Percentiles rank a stretch among this genome's conserved stretches.
These are phyloP conservation scores for Drosophila trapezifrons DNA, from an alignment of 1,140 invertebrate species.

Conservation along the genomic window DNA sequence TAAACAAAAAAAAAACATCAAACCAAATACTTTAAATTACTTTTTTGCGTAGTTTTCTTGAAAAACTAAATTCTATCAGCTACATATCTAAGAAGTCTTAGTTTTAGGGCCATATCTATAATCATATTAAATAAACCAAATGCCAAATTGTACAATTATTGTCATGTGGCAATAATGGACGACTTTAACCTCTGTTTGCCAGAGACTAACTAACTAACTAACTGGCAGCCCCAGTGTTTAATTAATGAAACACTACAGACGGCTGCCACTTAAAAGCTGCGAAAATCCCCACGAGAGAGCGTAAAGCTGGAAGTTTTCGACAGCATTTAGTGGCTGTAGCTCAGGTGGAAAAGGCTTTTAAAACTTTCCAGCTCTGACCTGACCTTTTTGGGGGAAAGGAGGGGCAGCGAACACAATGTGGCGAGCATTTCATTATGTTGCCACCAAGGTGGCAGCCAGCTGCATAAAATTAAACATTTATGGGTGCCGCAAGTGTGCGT, in stretches of 20 bases:
- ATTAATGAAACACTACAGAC: slow-evolving; percentile 67
- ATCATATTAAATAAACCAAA: not conserved
- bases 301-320: slow-evolving; percentile 51
- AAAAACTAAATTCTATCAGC: too few relatives aligned
- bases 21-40: too few relatives aligned
- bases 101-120: not conserved
- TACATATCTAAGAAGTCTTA: not conserved
- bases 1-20: too few relatives aligned
- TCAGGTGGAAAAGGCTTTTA: slow-evolving; percentile 68
- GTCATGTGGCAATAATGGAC: not conserved
- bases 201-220: slow-evolving; percentile 18
- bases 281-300: slow-evolving; percentile 19
- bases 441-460: slow-evolving; percentile 23
- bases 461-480: slow-evolving; percentile 54
- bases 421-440: slow-evolving; percentile 40
- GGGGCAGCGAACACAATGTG: slow-evolving; percentile 27
- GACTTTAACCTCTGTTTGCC: not conserved
- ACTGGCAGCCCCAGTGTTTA: slow-evolving; percentile 41
- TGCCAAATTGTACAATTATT: not conserved
- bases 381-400: slow-evolving; percentile 51
- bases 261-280: slow-evolving; percentile 32
- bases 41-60: too few relatives aligned
- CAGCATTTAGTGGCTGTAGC: slow-evolving; percentile 60
- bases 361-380: slow-evolving; percentile 57
- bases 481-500: slow-evolving; percentile 33